phyloP scores from a whole-genome alignment of 2,888 invertebrate species.

The Rhogogaster chlorosoma region DNA sequence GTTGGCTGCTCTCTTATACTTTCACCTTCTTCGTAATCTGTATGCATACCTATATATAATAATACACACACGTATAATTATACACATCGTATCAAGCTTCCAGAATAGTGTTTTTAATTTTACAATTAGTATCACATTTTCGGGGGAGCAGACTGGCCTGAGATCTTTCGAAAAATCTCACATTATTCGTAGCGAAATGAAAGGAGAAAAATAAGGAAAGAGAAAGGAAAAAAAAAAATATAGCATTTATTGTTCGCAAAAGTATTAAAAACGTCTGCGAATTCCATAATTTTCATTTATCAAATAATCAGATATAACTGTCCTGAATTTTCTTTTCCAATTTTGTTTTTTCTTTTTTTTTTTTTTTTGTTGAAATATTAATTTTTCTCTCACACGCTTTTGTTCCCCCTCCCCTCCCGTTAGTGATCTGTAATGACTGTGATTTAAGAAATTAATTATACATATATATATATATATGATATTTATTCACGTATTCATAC shows the following conservation, averaged over 20 bases:
- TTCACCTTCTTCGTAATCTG: not conserved
- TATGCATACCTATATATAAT: conserved; percentile 49
- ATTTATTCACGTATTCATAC: not conserved
- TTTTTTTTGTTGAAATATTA: too few relatives aligned
- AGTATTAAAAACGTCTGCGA: not conserved
- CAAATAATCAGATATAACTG: too few relatives aligned
- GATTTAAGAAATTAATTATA: not conserved
- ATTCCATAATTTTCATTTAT: too few relatives aligned
- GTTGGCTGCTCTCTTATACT: not conserved
- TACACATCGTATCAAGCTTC: conserved; percentile 50
- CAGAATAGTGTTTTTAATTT: conserved; percentile 62
- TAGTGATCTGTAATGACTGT: not conserved
- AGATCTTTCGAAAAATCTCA: conserved; percentile 51
- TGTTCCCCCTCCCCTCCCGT: not conserved
- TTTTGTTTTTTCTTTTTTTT: too few relatives aligned
- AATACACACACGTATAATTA: not conserved
- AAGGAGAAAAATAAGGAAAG: not conserved
- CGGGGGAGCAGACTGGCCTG: conserved; percentile 66
- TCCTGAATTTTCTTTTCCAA: too few relatives aligned
- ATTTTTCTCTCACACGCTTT: too few relatives aligned
- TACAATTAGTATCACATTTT: conserved; percentile 66
- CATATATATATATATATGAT: not conserved
- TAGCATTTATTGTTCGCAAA: not conserved
- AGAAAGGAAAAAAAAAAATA: not conserved
- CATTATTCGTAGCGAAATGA: not conserved